Evolutionary conservation across 2,888 invertebrate genomes (phyloP).

Genomic region (Pediacus dermestoides): DNA sequence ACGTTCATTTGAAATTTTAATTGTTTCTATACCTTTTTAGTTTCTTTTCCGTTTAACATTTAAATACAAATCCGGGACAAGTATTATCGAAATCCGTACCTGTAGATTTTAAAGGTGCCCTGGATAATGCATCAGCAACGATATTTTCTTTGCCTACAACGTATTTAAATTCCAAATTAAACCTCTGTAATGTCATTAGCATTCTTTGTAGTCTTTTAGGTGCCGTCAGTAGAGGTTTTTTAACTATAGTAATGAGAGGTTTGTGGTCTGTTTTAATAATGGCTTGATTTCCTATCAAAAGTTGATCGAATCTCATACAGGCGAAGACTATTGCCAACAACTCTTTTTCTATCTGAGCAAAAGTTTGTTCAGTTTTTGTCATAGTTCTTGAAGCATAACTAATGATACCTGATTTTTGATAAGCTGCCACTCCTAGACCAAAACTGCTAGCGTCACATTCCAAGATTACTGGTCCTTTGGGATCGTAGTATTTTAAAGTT

Average conservation of each 20-base stretch:
- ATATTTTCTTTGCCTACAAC: no score
- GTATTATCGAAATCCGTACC: no score
- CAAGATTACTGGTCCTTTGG: neutral
- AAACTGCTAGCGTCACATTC: neutral
- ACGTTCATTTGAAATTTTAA: neutral
- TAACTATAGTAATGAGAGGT: neutral
- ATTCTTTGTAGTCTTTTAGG: neutral
- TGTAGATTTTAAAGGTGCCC: no score
- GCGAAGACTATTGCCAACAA: neutral
- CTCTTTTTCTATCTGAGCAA: slow-evolving; percentile 5
- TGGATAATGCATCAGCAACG: no score
- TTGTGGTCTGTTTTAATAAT: slow-evolving; percentile 8
- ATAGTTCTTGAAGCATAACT: neutral
- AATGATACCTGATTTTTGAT: neutral
- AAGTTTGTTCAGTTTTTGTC: slow-evolving; percentile 1
- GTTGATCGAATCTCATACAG: slow-evolving; percentile 3
- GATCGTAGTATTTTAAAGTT: neutral
- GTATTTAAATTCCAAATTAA: neutral
- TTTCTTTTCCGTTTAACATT: no score
- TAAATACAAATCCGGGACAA: no score
- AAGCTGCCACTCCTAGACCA: neutral
- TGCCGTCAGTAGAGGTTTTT: neutral
- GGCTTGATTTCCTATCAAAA: neutral
- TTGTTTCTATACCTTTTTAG: no score
- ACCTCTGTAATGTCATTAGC: neutral